Evolutionary conservation across 2,113 vertebrate genomes (phyloP), one percentile per base, ranked within the genome.

Genomic region (Hydrolagus affinis): DNA sequence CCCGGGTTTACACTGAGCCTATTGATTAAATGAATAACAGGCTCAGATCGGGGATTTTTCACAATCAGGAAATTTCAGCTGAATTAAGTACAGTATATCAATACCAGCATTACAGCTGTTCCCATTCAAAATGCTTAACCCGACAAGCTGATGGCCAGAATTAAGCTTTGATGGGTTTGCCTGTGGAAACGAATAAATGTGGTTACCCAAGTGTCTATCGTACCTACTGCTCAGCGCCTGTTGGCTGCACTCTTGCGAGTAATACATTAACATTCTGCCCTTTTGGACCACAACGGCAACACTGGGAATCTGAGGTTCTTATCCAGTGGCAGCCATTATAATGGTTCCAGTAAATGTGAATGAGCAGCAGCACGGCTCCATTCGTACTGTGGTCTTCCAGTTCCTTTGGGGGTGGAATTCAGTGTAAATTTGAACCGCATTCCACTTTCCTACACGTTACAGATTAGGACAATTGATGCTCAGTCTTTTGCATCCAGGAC

Each of bases 361-460:
- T 66, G 62, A 66, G 62, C 60, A 64, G 66, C 78, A 83, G 25
- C 32, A 83, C 30, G 15, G 28, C 78, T 83, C 78, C 78, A 68
- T 83, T 60, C 64, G 59, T 83, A 19, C 60, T 66, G 60, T 83
- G 78, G 21, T 83, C 64, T 83, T 83, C 60, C 44, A 62, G 78
- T 19, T 66, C 78, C 78, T 83, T 32, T 7, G 78, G 6, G 44
- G 44, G n/a, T n/a, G 78, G 78, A 25, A 4, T 64, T 68, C 28
- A 83, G 10, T 83, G 62, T 83, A 83, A 83, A 83, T 83, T 30
- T 83, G 60, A 83, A 83, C 78, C 78, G 66, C 78, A 66, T 83
- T 83, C 78, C 66, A 25, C 78, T 62, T 83, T 83, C 44, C 44
- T 66, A 83, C 78, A 83, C 78, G 60, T 83, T 83, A 60, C 78